phyloP scores from a whole-genome alignment of 2,113 vertebrate species.

The Corythoichthys intestinalis region DNA sequence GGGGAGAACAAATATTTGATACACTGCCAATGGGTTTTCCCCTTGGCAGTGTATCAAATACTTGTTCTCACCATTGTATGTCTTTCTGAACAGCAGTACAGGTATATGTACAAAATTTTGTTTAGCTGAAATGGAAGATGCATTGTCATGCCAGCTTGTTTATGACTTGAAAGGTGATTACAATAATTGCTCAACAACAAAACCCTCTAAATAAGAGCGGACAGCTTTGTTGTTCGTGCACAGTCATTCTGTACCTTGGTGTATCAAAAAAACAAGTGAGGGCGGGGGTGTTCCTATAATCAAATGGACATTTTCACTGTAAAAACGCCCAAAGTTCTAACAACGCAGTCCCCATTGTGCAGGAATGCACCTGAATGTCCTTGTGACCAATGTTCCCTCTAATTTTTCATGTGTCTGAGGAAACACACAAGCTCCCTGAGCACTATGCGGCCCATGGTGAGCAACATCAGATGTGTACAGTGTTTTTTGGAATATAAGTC shows the following conservation, averaged over 20 bases:
- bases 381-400: neutral
- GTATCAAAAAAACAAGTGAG: constrained; percentile 32
- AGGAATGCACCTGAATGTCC: constrained; percentile 1
- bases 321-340: constrained; percentile 44
- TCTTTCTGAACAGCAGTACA: no score
- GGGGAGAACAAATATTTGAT: no score
- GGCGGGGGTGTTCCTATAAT: constrained; percentile 47
- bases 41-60: no score
- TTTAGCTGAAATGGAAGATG: constrained; percentile 20
- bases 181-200: constrained; percentile 58
- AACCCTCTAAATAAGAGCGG: constrained; percentile 36
- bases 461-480: no score
- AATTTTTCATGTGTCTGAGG: no score
- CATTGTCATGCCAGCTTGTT: constrained; percentile 49
- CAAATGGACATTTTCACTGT: constrained; percentile 45
- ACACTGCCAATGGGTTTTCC: no score
- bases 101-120: neutral
- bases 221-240: constrained; percentile 41
- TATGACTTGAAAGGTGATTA: constrained; percentile 54
- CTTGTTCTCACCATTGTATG: no score
- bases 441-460: no score
- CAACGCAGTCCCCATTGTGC: constrained; percentile 6
- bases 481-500: no score
- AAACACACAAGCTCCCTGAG: no score
- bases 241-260: constrained; percentile 36